Conservation (phyloP, 1,140 invertebrate genomes). For the Melanaphis sacchari region DNA sequence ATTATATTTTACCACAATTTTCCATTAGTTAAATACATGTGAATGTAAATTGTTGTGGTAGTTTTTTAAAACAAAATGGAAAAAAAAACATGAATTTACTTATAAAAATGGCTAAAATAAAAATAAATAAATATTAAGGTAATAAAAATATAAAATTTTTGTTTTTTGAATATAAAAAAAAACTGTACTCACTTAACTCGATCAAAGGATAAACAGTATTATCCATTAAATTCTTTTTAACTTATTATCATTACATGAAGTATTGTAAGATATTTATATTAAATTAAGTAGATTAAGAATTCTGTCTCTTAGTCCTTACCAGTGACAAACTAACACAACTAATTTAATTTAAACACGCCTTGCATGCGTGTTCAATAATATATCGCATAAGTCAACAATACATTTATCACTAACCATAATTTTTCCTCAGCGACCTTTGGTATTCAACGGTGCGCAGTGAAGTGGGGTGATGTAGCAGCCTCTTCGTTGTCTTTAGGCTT, state of each 20-base stretch:
- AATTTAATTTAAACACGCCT: neutral
- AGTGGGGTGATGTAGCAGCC: constrained; percentile 33
- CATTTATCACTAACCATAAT: constrained; percentile 45
- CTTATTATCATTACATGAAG: neutral
- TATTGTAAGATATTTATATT: neutral
- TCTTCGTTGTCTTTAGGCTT: constrained; percentile 37
- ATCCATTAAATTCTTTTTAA: neutral
- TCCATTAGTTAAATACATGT: too few relatives aligned
- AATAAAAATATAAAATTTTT: neutral
- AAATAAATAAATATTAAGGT: neutral
- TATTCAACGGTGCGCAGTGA: constrained; percentile 9
- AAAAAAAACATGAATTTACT: too few relatives aligned
- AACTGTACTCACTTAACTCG: constrained; percentile 3
- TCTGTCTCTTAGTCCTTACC: neutral
- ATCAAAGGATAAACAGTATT: neutral
- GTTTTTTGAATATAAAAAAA: neutral
- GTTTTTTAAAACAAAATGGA: neutral
- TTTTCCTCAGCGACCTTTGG: constrained; percentile 53
- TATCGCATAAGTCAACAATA: neutral
- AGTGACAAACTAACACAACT: neutral
- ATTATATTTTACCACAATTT: too few relatives aligned
- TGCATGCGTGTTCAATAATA: constrained; percentile 2
- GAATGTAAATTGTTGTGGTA: too few relatives aligned
- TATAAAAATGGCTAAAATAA: neutral
- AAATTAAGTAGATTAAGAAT: neutral